A percentile compares a stretch with the other conserved stretches of the same genome.
Conservation (phyloP, 2,113 vertebrate genomes). For the Oncorhynchus tshawytscha region DNA sequence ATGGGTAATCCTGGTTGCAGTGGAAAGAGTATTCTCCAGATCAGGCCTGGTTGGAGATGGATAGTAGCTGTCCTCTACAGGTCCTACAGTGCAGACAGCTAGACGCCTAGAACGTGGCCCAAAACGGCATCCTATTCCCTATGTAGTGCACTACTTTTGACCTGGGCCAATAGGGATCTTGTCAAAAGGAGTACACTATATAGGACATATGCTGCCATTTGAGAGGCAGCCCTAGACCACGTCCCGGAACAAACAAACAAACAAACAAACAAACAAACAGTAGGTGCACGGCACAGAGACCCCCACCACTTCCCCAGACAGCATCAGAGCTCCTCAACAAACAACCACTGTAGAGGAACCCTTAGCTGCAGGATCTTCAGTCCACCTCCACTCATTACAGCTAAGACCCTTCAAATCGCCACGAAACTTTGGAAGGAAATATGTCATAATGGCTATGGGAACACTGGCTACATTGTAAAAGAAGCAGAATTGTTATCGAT, state of each 20-base stretch:
- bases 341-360: not conserved
- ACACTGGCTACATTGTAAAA: slow-evolving; percentile 18
- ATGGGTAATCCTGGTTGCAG: slow-evolving; percentile 61
- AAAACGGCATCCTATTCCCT: too few species aligned
- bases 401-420: not conserved
- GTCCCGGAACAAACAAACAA: not conserved
- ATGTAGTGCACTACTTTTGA: too few species aligned
- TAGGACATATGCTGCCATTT: too few species aligned
- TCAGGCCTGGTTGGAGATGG: slow-evolving; percentile 58
- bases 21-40: slow-evolving; percentile 41
- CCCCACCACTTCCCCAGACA: slow-evolving; percentile 7
- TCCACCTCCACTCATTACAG: not conserved
- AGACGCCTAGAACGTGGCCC: slow-evolving; percentile 44
- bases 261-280: slow-evolving; percentile 59
- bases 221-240: too few species aligned
- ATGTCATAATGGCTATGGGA: slow-evolving; percentile 17
- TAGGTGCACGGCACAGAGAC: slow-evolving; percentile 29
- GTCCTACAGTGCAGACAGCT: slow-evolving; percentile 38
- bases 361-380: too few species aligned
- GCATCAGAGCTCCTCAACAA: slow-evolving; percentile 12
- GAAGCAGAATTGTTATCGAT: not conserved
- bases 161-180: too few species aligned
- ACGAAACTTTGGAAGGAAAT: not conserved
- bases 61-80: slow-evolving; percentile 35
- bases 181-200: too few species aligned